A percentile compares a stretch with the other conserved stretches of the same genome.
phyloP scores from a whole-genome alignment of 2,888 invertebrate species.

The Yponomeuta sedellus region DNA sequence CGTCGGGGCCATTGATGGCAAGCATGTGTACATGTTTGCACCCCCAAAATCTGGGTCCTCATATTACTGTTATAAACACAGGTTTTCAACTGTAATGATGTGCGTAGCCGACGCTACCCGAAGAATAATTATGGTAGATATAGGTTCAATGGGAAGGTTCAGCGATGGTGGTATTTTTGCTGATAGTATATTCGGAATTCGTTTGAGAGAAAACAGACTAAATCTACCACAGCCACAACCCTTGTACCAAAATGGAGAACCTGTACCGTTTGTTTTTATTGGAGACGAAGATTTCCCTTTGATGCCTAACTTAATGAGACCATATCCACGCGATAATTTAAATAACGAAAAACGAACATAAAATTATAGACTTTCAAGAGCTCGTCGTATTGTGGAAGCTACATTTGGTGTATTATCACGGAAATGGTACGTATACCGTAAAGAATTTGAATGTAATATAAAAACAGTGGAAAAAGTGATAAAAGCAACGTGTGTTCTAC shows the following conservation, averaged over 20 bases:
- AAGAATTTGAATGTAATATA: constrained; percentile 22
- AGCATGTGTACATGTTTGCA: constrained; percentile 19
- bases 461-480: constrained; percentile 21
- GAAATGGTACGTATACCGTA: constrained; percentile 26
- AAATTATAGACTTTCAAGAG: constrained; percentile 27
- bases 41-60: constrained; percentile 14
- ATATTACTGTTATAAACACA: constrained; percentile 11
- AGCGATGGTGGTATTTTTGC: constrained; percentile 14
- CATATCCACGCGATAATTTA: constrained; percentile 25
- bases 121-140: constrained; percentile 13
- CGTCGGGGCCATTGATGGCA: constrained; percentile 18
- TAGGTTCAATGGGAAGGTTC: constrained; percentile 15
- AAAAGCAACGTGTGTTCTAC: constrained; percentile 18
- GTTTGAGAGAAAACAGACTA: constrained; percentile 23
- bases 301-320: constrained; percentile 26
- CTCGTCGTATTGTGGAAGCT: constrained; percentile 27
- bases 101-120: constrained; percentile 12
- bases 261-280: constrained; percentile 26
- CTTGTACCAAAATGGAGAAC: constrained; percentile 22
- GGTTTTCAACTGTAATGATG: constrained; percentile 13
- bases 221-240: constrained; percentile 23
- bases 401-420: constrained; percentile 27
- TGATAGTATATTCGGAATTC: constrained; percentile 18
- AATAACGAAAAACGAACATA: constrained; percentile 24
- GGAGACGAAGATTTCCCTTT: constrained; percentile 26